Conservation (phyloP, 2,113 vertebrate genomes). For the Pangasianodon hypophthalmus region DNA sequence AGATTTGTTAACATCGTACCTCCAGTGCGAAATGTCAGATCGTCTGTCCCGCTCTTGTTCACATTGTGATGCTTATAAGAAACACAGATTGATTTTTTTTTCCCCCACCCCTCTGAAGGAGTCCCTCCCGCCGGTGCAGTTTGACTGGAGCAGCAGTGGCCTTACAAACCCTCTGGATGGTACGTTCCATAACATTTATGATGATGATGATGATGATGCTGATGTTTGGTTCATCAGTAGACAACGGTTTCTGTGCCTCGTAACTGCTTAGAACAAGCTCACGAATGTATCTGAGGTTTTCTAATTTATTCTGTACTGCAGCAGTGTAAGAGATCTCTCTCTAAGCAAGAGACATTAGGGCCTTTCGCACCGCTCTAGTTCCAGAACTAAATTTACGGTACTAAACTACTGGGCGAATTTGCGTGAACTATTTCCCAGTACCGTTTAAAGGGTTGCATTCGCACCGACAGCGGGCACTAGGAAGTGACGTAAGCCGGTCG, state of each 20-base stretch:
- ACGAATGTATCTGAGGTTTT: neutral
- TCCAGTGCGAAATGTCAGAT: neutral
- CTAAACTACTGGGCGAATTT: too few species aligned
- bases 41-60: neutral
- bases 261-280: neutral
- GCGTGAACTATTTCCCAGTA: too few species aligned
- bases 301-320: neutral
- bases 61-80: neutral
- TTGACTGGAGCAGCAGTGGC: conserved; percentile 99
- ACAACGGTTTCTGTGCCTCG: neutral
- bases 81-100: neutral
- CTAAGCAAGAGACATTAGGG: too few species aligned
- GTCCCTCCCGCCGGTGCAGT: conserved; percentile 96
- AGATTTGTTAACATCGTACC: neutral
- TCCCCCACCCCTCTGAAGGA: conserved; percentile 74
- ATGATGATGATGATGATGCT: neutral
- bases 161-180: conserved; percentile 99
- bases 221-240: neutral
- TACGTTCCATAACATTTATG: conserved; percentile 69
- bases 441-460: too few species aligned
- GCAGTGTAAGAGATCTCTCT: neutral
- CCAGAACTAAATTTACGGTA: too few species aligned
- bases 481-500: too few species aligned
- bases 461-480: too few species aligned
- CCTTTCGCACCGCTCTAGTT: too few species aligned